Evolutionary conservation across 2,888 invertebrate genomes (phyloP).

Genomic region (Thecocarcelia acutangulata): DNA sequence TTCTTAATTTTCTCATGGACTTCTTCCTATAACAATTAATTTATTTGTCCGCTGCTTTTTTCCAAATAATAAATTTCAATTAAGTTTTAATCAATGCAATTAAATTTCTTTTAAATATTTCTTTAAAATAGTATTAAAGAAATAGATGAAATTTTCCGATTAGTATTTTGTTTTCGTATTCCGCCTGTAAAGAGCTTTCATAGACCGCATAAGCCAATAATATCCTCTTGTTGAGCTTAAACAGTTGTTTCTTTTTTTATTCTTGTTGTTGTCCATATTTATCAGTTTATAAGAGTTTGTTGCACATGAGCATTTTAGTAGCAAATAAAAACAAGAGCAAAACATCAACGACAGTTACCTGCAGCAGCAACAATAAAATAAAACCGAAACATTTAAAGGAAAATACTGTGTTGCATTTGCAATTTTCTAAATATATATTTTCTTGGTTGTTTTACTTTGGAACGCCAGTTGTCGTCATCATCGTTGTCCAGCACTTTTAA

Average conservation of each 20-base stretch:
- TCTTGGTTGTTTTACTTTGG: slow-evolving; percentile 23
- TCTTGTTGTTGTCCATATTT: slow-evolving; percentile 57
- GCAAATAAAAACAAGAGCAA: slow-evolving; percentile 51
- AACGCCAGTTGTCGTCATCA: slow-evolving; percentile 18
- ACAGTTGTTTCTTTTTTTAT: slow-evolving; percentile 13
- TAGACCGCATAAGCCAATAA: background rate
- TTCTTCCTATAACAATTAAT: too few species aligned
- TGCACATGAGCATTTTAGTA: slow-evolving; percentile 68
- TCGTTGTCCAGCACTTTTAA: slow-evolving; percentile 56
- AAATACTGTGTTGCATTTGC: slow-evolving; percentile 54
- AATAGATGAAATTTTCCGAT: too few species aligned
- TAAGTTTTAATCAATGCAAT: too few species aligned
- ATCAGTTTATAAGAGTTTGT: slow-evolving; percentile 61
- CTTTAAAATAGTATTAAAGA: too few species aligned
- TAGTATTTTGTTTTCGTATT: too few species aligned
- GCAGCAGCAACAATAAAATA: slow-evolving; percentile 29
- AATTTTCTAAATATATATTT: slow-evolving; percentile 40
- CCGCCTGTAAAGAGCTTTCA: background rate
- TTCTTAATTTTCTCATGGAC: too few species aligned
- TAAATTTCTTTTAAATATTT: too few species aligned
- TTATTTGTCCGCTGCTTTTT: too few species aligned
- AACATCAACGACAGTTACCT: slow-evolving; percentile 24
- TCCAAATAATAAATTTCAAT: too few species aligned
- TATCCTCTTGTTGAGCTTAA: slow-evolving; percentile 31
- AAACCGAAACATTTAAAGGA: slow-evolving; percentile 51